Evolutionary conservation across 2,888 invertebrate species (phyloP).

Genomic region (Augochlorella aurata): DNA sequence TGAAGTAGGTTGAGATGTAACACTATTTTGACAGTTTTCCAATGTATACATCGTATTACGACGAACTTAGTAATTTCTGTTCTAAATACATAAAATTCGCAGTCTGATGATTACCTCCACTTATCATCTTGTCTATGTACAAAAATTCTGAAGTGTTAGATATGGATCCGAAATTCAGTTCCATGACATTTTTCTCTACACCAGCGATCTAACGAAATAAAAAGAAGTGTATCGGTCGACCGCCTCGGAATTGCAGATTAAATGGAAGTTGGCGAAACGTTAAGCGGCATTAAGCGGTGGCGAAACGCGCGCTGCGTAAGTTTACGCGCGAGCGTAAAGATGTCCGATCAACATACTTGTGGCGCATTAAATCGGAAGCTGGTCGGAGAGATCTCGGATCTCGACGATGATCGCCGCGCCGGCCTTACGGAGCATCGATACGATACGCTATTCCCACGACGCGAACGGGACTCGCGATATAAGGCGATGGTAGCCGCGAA

Average conservation of each 20-base stretch:
- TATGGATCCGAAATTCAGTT: background rate
- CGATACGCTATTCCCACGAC: conserved; percentile 45
- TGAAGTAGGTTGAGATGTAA: too few relatives aligned
- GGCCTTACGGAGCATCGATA: conserved; percentile 26
- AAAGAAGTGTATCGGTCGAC: background rate
- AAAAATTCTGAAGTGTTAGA: too few relatives aligned
- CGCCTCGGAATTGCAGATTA: background rate
- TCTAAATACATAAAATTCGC: too few relatives aligned
- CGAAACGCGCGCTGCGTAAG: background rate
- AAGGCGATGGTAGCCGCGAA: conserved; percentile 20
- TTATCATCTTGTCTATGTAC: too few relatives aligned
- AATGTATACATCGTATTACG: too few relatives aligned
- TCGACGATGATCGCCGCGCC: background rate
- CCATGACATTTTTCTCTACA: background rate
- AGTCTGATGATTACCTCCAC: too few relatives aligned
- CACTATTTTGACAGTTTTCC: too few relatives aligned
- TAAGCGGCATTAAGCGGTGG: background rate
- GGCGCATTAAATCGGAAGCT: conserved; percentile 1
- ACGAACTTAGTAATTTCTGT: too few relatives aligned
- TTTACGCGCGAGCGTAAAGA: background rate
- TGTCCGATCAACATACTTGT: background rate
- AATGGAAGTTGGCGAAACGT: background rate
- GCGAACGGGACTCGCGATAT: conserved; percentile 25
- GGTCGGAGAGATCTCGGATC: background rate
- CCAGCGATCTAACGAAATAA: background rate